These are phyloP conservation scores for Lapara coniferarum DNA, from an alignment of 2,888 invertebrate genomes.

Conservation along the genomic window DNA sequence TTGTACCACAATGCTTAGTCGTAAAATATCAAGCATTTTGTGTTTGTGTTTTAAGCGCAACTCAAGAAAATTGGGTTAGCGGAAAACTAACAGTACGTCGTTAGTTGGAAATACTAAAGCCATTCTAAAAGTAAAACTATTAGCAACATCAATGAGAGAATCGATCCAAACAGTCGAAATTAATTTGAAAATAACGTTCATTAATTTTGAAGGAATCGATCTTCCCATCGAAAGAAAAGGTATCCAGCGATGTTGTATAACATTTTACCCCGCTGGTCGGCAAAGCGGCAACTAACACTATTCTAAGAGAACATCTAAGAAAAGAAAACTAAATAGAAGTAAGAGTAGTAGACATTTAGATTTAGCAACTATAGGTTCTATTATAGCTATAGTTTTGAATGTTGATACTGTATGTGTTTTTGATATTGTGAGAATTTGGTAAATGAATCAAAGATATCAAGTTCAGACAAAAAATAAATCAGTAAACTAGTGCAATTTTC, in stretches of 20 bases:
- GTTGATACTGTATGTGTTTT: slow-evolving; percentile 32
- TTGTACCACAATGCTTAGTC: slow-evolving; percentile 14
- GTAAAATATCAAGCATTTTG: slow-evolving; percentile 9
- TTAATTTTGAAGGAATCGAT: neutral
- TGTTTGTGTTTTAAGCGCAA: neutral
- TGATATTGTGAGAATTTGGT: slow-evolving; percentile 14
- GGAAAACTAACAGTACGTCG: slow-evolving; percentile 31
- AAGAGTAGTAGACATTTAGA: slow-evolving; percentile 44
- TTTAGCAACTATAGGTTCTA: slow-evolving; percentile 39
- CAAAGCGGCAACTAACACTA: slow-evolving; percentile 68
- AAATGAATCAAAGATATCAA: neutral
- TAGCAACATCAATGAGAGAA: slow-evolving; percentile 60
- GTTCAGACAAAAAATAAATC: neutral
- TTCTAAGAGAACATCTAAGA: slow-evolving; percentile 54
- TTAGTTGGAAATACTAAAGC: slow-evolving; percentile 54
- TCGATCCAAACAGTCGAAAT: slow-evolving; percentile 28
- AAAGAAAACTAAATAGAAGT: slow-evolving; percentile 44
- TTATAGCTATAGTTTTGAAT: slow-evolving; percentile 28
- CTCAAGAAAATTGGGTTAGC: slow-evolving; percentile 22
- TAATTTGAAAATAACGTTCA: neutral
- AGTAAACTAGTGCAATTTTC: neutral
- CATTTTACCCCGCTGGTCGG: slow-evolving; percentile 66
- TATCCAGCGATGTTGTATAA: slow-evolving; percentile 63
- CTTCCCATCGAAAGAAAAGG: slow-evolving; percentile 48
- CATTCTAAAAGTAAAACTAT: slow-evolving; percentile 66